Evolutionary conservation across 2,797 vertebrate species (phyloP).

Genomic region (Echeneis naucrates): DNA sequence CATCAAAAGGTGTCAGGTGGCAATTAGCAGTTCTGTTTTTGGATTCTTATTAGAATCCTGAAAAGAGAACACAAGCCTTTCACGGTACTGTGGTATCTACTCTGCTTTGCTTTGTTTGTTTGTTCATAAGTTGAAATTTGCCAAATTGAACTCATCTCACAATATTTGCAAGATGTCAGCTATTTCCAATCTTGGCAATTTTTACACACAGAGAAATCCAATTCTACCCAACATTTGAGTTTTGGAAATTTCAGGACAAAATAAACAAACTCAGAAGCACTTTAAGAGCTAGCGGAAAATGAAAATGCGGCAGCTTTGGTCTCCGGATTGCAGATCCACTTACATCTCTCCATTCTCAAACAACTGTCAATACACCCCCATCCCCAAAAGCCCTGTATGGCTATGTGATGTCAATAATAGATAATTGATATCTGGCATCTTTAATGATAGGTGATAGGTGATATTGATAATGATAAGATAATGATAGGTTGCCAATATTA

Average conservation of each 20-base stretch:
- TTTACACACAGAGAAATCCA: background rate
- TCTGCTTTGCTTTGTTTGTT: background rate
- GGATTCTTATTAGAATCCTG: slow-evolving; percentile 14
- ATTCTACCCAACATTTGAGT: background rate
- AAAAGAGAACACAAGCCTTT: background rate
- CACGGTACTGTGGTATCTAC: background rate
- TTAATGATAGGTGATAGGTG: too few relatives aligned
- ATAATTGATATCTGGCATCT: too few relatives aligned
- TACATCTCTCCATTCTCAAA: background rate
- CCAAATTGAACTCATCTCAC: background rate
- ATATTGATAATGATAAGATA: background rate
- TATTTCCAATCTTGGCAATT: background rate
- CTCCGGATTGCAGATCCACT: too few relatives aligned
- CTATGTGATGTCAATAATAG: too few relatives aligned
- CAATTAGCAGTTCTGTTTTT: slow-evolving; percentile 21
- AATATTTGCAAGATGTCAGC: background rate
- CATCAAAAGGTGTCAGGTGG: slow-evolving; percentile 29
- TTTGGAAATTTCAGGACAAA: background rate
- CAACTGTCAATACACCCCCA: background rate
- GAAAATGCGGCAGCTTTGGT: background rate
- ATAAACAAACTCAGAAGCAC: background rate
- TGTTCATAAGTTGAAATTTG: background rate
- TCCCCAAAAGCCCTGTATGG: too few relatives aligned
- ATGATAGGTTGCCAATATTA: background rate
- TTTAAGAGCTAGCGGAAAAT: background rate